These are phyloP conservation scores for Diploscapter pachys DNA, from an alignment of 1,140 invertebrate species.

Conservation along the genomic window DNA sequence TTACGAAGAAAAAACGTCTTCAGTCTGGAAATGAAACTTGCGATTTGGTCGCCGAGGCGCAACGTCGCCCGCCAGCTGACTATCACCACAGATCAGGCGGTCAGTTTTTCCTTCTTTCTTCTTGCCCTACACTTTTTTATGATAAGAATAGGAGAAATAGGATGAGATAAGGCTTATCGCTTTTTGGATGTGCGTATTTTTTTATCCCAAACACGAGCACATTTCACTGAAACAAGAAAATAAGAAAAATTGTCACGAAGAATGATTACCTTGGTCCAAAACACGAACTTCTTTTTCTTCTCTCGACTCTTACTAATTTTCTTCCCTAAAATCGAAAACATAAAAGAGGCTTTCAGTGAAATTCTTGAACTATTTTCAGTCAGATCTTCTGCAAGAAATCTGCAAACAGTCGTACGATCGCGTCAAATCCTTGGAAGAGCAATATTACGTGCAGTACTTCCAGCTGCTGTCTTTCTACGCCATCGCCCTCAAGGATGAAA, in stretches of 20 bases:
- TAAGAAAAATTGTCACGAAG: no score
- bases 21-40: constrained; percentile 21
- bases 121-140: background rate
- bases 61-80: constrained; percentile 42
- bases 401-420: background rate
- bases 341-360: no score
- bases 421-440: constrained; percentile 1
- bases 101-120: constrained; percentile 10
- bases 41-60: constrained; percentile 40
- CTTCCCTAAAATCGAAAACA: no score
- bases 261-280: no score
- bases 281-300: no score
- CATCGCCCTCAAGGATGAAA: constrained; percentile 27
- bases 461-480: constrained; percentile 24
- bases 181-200: no score
- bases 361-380: background rate
- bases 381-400: constrained; percentile 8
- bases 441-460: constrained; percentile 25
- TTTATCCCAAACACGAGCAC: no score
- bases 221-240: no score
- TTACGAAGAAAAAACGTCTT: background rate
- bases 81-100: constrained; percentile 24
- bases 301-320: no score
- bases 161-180: no score
- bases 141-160: no score